These are phyloP conservation scores for Harpagifer antarcticus DNA, from an alignment of 2,797 vertebrate genomes.

Conservation along the genomic window DNA sequence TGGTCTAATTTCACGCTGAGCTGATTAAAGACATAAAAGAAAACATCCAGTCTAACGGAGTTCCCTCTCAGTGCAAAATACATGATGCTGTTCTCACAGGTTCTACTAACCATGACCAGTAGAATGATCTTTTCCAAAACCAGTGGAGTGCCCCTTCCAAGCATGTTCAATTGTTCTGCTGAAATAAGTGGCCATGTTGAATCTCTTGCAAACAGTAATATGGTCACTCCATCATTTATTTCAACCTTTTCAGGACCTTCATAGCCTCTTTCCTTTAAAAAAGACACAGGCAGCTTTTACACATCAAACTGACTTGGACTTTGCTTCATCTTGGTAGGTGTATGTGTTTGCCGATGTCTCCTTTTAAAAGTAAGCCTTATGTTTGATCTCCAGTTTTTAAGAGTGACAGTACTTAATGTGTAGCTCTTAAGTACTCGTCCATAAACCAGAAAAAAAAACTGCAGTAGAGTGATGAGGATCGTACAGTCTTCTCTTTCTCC, in stretches of 20 bases:
- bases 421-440: conserved; percentile 64
- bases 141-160: conserved; percentile 32
- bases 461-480: conserved; percentile 84
- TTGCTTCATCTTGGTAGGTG: conserved; percentile 56
- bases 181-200: too few species aligned
- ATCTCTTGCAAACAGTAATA: neutral
- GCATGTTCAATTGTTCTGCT: neutral
- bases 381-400: conserved; percentile 57
- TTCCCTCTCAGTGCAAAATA: too few species aligned
- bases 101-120: neutral
- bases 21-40: too few species aligned
- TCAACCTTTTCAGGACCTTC: conserved; percentile 67
- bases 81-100: neutral
- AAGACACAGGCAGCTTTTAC: conserved; percentile 55
- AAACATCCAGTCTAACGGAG: too few species aligned
- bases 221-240: neutral
- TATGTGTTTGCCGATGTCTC: conserved; percentile 62
- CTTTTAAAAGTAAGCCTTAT: conserved; percentile 52
- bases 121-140: neutral
- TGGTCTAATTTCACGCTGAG: neutral
- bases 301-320: conserved; percentile 44
- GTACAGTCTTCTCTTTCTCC: conserved; percentile 61
- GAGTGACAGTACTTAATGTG: conserved; percentile 61
- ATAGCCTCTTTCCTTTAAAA: conserved; percentile 28
- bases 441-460: conserved; percentile 76